Evolutionary conservation across 2,888 invertebrate genomes (phyloP).

Genomic region (Peribatodes rhomboidaria): DNA sequence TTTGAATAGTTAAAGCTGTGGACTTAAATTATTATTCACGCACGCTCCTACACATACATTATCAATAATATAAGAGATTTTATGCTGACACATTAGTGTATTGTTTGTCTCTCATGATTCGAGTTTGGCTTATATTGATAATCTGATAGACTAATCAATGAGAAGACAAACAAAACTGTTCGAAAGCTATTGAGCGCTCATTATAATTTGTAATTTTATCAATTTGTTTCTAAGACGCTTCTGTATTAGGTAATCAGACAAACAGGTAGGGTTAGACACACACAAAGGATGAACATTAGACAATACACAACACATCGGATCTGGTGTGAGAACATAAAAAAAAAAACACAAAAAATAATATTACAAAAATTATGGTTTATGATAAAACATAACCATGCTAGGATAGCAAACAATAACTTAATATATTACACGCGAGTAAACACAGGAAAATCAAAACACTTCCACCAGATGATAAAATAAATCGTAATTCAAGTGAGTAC

Average conservation of each 20-base stretch:
- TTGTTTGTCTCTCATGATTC: slow-evolving; percentile 75
- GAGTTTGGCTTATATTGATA: slow-evolving; percentile 64
- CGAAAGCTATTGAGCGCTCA: slow-evolving; percentile 79
- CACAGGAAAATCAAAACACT: slow-evolving; percentile 86
- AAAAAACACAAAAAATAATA: slow-evolving; percentile 65
- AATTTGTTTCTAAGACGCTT: slow-evolving; percentile 71
- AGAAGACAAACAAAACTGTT: slow-evolving; percentile 84
- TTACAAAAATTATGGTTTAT: slow-evolving; percentile 68
- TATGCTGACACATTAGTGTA: neutral
- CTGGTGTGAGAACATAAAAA: slow-evolving; percentile 84
- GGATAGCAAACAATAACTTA: slow-evolving; percentile 79
- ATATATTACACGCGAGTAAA: slow-evolving; percentile 79
- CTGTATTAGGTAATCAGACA: slow-evolving; percentile 79
- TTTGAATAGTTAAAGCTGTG: slow-evolving; percentile 24
- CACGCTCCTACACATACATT: slow-evolving; percentile 37
- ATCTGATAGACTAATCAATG: slow-evolving; percentile 61
- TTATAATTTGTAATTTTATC: slow-evolving; percentile 67
- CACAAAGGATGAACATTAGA: slow-evolving; percentile 96
- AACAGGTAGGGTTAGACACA: slow-evolving; percentile 92
- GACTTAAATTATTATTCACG: slow-evolving; percentile 26
- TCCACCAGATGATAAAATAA: slow-evolving; percentile 85
- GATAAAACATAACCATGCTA: slow-evolving; percentile 80
- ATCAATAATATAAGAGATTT: too few species aligned
- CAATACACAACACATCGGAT: slow-evolving; percentile 93
- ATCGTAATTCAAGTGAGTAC: slow-evolving; percentile 62